Base-by-base conservation (phyloP, 2,888 invertebrate species). In the Chrysolina oricalcia region DNA sequence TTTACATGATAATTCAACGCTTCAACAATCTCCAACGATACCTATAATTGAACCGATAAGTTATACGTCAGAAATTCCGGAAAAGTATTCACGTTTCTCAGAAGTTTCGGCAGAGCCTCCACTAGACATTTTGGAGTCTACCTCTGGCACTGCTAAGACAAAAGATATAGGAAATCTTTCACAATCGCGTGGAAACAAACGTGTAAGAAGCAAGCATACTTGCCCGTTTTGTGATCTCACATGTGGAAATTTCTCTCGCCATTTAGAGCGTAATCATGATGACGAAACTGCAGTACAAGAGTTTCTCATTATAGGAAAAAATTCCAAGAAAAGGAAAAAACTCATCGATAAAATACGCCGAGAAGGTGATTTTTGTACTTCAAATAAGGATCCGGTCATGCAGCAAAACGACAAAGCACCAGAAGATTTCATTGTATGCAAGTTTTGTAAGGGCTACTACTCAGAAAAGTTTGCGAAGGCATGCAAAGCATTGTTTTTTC, bases 231-330 rank as follows among this genome's bases (percentile, higher is more conserved):
- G 74, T 68, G 43, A 69, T n/a, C 15, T 64, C 11, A 0, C 17
- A n/a, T 72, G 72, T 6, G 35, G n/a, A 10, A 77, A 77, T 59
- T 77, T 77, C 70, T 41, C 69, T 15, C n/a, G 71, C 19, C 77
- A 77, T 74, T 41, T 77, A 72, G 59, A 64, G 56, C 15, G 77
- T 8, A 35, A 74, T 9, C 77, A 77, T 35, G 21, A 11, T 11
- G 74, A 74, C 65, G 74, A 77, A 72, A 17, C 72, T 13, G 68
- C 67, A 23, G 72, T 74, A 21, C 73, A 70, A 64, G 13, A 71
- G 27, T 43, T 74, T 43, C 40, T 77, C 35, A 17, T 8, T 6
- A 40, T 74, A 53, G 59, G 59, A 17, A 77, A 76, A 69, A 74
- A 48, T 9, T 67, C 59, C 3, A 17, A n/a, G 62, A 62, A 70